Evolutionary conservation across 2,797 vertebrate genomes (phyloP), one percentile per base, ranked within the genome.

Genomic region (Danio aesculapii): DNA sequence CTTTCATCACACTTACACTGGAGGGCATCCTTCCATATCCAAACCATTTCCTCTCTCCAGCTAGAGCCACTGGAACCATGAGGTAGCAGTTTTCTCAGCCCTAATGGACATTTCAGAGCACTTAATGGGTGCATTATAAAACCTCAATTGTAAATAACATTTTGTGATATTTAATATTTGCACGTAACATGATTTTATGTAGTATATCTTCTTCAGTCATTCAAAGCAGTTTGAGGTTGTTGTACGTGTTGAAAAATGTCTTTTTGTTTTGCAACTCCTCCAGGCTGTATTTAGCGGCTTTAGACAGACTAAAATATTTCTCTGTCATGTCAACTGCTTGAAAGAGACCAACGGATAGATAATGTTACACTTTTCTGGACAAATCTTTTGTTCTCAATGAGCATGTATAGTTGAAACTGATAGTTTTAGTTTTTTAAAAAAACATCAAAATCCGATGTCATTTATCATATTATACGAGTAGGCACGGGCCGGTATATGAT

Each of bases 1-100:
- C 13, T 14, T 80, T 66, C 69, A 66, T 47, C 16, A 41, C 44
- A 44, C 59, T 43, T 63, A 55, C 59, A 59, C 61, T 62, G 30
- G 46, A 57, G 41, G 49, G 69, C 52, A 74, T 81, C 8, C 3
- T 73, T 52, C 16, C 19, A 16, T 57, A 59, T 79, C 53, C n/a
- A 50, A 64, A 41, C 14, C 1, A 61, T 59, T 52, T 52, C 68
- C 47, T 53, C 47, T 63, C 58, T 49, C 14, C 41, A 49, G 43
- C n/a, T 14, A 46, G 9, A 44, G 10, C n/a, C 41, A 16, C n/a
- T 2, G 0, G 17, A 71, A n/a, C 17, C 2, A 41, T 16, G 3
- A 63, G 30, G 14, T 8, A 41, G 13, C 13, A 41, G 3, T 50
- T 49, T 19, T 67, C 16, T 11, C 6, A 12, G 50, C 50, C 16